phyloP scores from a whole-genome alignment of 1,140 invertebrate genomes.

The Drosophila serrata region DNA sequence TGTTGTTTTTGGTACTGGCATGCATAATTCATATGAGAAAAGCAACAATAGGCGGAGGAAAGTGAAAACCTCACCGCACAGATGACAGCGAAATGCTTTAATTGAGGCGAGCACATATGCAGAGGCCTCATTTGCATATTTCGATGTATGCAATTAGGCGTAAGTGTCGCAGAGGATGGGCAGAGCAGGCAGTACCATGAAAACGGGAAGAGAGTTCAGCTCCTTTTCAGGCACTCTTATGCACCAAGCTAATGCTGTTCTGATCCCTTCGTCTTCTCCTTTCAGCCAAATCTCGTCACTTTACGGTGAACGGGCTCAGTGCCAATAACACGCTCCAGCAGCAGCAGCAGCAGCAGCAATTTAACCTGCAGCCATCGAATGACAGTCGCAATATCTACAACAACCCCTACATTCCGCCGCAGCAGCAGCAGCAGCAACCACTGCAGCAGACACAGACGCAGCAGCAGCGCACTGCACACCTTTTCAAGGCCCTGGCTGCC shows the following conservation, averaged over 20 bases:
- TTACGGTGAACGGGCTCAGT: constrained; percentile 80
- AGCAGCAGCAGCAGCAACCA: constrained; percentile 52
- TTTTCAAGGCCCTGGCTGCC: constrained; percentile 70
- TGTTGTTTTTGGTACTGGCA: constrained; percentile 65
- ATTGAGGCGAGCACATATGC: constrained; percentile 62
- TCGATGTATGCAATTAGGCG: constrained; percentile 82
- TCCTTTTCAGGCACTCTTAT: constrained; percentile 25
- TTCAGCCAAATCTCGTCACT: constrained; percentile 81
- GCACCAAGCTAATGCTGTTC: constrained; percentile 1
- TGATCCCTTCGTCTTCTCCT: constrained; percentile 27
- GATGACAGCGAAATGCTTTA: constrained; percentile 75
- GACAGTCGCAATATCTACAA: constrained; percentile 76
- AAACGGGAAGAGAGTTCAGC: constrained; percentile 49
- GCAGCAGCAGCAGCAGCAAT: constrained; percentile 56
- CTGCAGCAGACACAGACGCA: constrained; percentile 43
- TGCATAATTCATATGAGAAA: constrained; percentile 85
- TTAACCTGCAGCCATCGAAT: constrained; percentile 69
- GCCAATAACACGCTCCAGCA: constrained; percentile 81
- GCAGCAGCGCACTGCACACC: constrained; percentile 69
- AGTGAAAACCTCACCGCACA: constrained; percentile 63
- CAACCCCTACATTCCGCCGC: constrained; percentile 48
- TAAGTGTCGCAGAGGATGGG: constrained; percentile 10
- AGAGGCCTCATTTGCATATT: constrained; percentile 74
- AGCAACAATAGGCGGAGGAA: constrained; percentile 81
- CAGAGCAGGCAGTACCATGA: constrained; percentile 8